Percentiles rank a stretch among this genome's conserved stretches.
These are phyloP conservation scores for Stenopsyche tienmushanensis DNA, from an alignment of 1,140 invertebrate genomes.

Conservation along the genomic window DNA sequence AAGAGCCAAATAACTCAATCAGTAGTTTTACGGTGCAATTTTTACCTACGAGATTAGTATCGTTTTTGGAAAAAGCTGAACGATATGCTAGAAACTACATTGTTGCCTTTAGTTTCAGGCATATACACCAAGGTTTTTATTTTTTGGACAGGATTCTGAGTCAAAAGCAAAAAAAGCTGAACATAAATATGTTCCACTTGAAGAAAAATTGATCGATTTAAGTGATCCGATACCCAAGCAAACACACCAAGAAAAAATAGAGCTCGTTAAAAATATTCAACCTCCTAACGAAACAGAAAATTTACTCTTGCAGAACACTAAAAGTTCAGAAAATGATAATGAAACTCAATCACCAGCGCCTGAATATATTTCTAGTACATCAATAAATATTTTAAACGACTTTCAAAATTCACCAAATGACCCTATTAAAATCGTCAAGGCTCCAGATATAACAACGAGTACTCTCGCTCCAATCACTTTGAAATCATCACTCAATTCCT, in stretches of 20 bases:
- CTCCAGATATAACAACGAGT: conserved; percentile 48
- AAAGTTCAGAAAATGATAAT: neutral
- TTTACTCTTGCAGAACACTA: neutral
- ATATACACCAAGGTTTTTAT: conserved; percentile 69
- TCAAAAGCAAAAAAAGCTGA: conserved; percentile 44
- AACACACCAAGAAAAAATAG: conserved; percentile 54
- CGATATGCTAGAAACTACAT: conserved; percentile 73
- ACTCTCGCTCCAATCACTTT: conserved; percentile 51
- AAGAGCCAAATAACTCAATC: conserved; percentile 43
- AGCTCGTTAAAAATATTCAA: conserved; percentile 48
- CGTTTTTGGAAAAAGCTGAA: conserved; percentile 77
- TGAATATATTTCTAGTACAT: neutral
- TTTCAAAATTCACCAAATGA: conserved; percentile 24
- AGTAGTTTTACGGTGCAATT: conserved; percentile 71
- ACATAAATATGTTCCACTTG: conserved; percentile 51
- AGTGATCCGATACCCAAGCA: conserved; percentile 47
- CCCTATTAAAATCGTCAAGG: conserved; percentile 44
- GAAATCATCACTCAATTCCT: conserved; percentile 43
- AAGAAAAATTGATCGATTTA: conserved; percentile 33
- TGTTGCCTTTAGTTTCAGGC: conserved; percentile 73
- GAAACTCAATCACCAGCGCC: neutral
- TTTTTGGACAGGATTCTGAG: conserved; percentile 53
- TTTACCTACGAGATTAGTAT: conserved; percentile 71
- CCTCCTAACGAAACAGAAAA: conserved; percentile 45
- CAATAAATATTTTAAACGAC: conserved; percentile 11